phyloP scores from a whole-genome alignment of 2,888 invertebrate species.

The Sympetrum striolatum region DNA sequence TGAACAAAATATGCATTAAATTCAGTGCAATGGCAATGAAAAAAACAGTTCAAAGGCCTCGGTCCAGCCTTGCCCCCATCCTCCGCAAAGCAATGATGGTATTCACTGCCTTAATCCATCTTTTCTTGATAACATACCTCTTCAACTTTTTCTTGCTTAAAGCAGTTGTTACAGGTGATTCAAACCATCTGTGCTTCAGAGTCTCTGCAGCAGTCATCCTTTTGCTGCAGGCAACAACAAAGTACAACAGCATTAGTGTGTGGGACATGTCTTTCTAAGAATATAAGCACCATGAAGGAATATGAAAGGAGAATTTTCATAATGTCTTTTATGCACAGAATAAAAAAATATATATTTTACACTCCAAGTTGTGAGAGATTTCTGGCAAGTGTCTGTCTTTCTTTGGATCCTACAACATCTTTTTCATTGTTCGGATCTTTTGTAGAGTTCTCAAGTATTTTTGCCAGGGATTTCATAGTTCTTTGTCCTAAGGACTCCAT shows the following conservation, averaged over 20 bases:
- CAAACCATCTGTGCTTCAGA: constrained; percentile 82
- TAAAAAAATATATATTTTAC: constrained; percentile 31
- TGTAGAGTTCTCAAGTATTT: constrained; percentile 72
- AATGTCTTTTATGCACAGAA: background rate
- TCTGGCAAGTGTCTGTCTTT: constrained; percentile 14
- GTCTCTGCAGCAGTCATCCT: constrained; percentile 76
- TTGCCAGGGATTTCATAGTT: constrained; percentile 81
- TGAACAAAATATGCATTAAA: background rate
- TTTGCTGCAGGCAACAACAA: constrained; percentile 64
- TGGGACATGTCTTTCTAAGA: constrained; percentile 47
- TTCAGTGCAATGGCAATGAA: background rate
- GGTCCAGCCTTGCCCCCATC: constrained; percentile 82
- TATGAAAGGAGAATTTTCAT: background rate
- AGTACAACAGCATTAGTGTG: background rate
- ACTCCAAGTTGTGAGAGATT: constrained; percentile 38
- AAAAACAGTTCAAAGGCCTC: background rate
- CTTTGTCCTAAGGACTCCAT: constrained; percentile 76
- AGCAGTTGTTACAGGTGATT: constrained; percentile 61
- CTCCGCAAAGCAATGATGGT: constrained; percentile 84
- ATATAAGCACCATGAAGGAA: constrained; percentile 6
- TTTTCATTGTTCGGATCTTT: constrained; percentile 51
- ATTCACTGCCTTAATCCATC: constrained; percentile 90
- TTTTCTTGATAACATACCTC: constrained; percentile 86
- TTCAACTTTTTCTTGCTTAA: constrained; percentile 82
- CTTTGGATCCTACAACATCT: background rate